These are phyloP conservation scores for Malacoraja senta DNA, from an alignment of 2,797 vertebrate genomes.

Conservation along the genomic window DNA sequence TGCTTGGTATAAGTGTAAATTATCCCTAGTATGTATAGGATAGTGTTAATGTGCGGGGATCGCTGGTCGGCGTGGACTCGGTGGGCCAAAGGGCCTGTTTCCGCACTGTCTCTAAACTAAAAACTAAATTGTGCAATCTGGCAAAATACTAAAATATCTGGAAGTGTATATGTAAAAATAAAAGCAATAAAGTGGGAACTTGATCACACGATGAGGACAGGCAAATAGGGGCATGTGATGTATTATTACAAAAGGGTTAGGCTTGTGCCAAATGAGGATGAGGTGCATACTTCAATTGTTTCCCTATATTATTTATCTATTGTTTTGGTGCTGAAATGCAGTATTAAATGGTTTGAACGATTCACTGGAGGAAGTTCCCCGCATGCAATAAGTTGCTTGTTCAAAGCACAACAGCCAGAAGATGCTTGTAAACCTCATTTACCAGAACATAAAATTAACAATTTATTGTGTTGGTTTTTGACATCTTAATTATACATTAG, in stretches of 20 bases:
- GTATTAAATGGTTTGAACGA: background rate
- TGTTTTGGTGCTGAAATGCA: background rate
- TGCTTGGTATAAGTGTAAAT: too few species aligned
- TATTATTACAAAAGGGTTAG: background rate
- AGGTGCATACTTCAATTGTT: background rate
- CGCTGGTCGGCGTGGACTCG: too few species aligned
- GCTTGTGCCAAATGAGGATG: too few species aligned
- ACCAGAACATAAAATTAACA: slow-evolving; percentile 3
- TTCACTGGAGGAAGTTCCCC: background rate
- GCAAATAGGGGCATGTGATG: background rate
- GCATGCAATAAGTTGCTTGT: background rate
- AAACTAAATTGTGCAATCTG: background rate
- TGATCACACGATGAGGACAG: background rate
- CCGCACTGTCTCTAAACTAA: too few species aligned
- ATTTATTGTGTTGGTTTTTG: slow-evolving; percentile 17
- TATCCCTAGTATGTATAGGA: too few species aligned
- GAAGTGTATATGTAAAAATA: background rate
- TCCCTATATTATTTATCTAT: background rate
- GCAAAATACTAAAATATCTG: background rate
- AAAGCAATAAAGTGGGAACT: background rate
- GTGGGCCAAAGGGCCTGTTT: too few species aligned
- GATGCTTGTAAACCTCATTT: slow-evolving; percentile 22
- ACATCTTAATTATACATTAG: slow-evolving; percentile 1
- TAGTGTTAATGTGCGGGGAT: too few species aligned
- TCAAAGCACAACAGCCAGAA: background rate